Percentiles rank a stretch among this genome's conserved stretches.
phyloP scores from a whole-genome alignment of 2,113 vertebrate genomes.

The Ceuthmochares aereus region DNA sequence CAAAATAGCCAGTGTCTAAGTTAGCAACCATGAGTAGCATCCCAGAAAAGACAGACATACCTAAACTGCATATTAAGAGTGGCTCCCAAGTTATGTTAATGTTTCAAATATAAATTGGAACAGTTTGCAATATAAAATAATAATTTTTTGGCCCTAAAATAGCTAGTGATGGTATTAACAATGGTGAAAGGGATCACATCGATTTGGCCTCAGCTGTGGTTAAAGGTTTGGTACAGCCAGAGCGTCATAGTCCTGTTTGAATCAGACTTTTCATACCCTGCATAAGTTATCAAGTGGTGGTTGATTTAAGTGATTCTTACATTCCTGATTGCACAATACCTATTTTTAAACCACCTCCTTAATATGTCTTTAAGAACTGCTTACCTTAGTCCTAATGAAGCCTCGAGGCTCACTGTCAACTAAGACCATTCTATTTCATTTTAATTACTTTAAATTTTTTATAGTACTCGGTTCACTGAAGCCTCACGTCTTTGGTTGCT shows the following conservation, averaged over 20 bases:
- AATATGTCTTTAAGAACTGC: not conserved
- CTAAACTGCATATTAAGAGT: not conserved
- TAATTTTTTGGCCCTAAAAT: not conserved
- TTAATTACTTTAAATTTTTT: constrained; percentile 7
- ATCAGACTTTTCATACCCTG: not conserved
- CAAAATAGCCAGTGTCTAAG: not conserved
- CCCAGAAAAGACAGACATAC: not conserved
- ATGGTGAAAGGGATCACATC: not conserved
- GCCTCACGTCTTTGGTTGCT: not conserved
- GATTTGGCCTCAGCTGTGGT: not conserved
- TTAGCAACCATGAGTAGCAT: not conserved
- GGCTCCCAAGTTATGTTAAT: not conserved
- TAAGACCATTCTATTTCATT: not conserved
- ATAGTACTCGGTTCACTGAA: not conserved
- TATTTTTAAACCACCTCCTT: not conserved
- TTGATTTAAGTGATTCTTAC: not conserved
- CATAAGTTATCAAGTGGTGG: not conserved
- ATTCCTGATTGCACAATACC: not conserved
- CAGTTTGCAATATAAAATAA: not conserved
- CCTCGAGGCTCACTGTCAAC: not conserved
- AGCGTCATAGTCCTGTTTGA: not conserved
- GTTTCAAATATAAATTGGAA: not conserved
- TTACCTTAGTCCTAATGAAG: not conserved
- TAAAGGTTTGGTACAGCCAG: not conserved
- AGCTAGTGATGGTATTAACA: accelerated